phyloP scores from a whole-genome alignment of 2,797 vertebrate species.

The Phataginus tetradactyla region DNA sequence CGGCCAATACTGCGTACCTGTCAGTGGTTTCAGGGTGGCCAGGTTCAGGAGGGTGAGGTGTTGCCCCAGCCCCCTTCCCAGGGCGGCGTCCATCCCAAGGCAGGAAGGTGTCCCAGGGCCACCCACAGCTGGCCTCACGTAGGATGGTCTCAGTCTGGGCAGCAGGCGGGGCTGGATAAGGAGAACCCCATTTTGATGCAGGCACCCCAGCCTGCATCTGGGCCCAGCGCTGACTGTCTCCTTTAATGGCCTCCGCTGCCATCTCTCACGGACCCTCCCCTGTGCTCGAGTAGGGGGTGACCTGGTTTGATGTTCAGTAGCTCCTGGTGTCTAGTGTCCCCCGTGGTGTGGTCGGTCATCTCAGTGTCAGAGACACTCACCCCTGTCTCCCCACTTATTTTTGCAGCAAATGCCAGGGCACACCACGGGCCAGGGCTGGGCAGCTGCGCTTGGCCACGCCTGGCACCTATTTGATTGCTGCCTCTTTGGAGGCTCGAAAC shows the following conservation, averaged over 20 bases:
- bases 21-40: fast-evolving
- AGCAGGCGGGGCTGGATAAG: background rate
- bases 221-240: background rate
- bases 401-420: background rate
- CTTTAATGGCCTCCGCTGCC: too few relatives aligned
- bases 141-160: background rate
- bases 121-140: fast-evolving
- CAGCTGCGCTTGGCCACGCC: background rate
- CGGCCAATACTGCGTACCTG: background rate
- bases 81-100: background rate
- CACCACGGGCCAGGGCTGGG: background rate
- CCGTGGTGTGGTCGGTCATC: background rate
- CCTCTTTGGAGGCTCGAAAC: background rate
- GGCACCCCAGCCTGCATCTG: too few relatives aligned
- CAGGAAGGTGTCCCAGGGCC: background rate
- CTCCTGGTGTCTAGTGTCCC: background rate
- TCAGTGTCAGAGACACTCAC: background rate
- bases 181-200: background rate
- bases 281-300: background rate
- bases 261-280: background rate
- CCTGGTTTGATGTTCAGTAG: background rate
- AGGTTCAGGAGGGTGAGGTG: background rate
- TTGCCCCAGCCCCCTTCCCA: background rate
- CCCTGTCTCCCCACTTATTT: background rate
- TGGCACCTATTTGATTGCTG: background rate